Evolutionary conservation across 2,113 vertebrate genomes (phyloP), one percentile per base, ranked within the genome.

Genomic region (Trinectes maculatus): DNA sequence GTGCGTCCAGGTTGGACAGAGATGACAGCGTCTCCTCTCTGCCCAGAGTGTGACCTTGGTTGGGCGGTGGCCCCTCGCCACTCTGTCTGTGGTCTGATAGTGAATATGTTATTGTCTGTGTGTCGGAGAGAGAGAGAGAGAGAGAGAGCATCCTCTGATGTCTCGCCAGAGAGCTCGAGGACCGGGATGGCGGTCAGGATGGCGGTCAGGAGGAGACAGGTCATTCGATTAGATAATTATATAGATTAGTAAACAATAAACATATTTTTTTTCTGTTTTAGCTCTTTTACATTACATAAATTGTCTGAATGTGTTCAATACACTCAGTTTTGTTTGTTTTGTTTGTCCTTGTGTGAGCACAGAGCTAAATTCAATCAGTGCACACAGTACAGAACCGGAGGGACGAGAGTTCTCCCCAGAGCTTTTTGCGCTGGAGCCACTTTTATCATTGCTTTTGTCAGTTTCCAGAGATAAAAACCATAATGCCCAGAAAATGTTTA

Each of bases 41-140:
- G 67, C 83, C 82, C 67, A 49, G 55, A 76, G 82, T 77, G 8
- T 68, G 84, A 89, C 86, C 86, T 87, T 84, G 86, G 61, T 75
- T 69, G 47, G 79, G 22, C 19, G 3, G 48, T 6, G 19, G 46
- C 74, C 62, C 48, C 56, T n/a, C 21, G 67, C 64, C 70, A 40
- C 68, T 70, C 70, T 64, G 77, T 74, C 76, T 81, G 69, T 54
- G 74, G 74, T 82, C 60, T 46, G n/a, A 78, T 77, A n/a, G 26
- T 73, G 49, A 52, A 5, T 11, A n/a, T 57, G 71, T 52, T 42
- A 18, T 44, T 62, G 34, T 63, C 25, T 59, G 63, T 47, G 58
- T 40, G 46, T 37, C 22, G 28, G 22, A 47, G 37, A 49, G 29
- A 56, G 37, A 6, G 37, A 6, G 15, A 6, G 37, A 11, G 54